phyloP scores from a whole-genome alignment of 2,113 vertebrate genomes.

The Myodes glareolus region DNA sequence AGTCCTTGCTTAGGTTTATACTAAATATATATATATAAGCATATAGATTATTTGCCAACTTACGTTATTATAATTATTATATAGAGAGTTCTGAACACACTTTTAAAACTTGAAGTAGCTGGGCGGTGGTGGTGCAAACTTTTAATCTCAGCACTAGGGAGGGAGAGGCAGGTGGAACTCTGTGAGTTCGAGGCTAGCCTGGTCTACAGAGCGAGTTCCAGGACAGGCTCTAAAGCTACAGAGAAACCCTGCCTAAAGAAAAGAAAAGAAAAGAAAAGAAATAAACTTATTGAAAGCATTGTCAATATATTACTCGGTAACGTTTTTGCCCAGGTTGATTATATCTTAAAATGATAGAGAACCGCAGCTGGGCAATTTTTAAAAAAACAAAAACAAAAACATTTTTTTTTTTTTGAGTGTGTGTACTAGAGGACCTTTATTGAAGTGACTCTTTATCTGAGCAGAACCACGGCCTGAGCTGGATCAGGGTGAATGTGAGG shows the following conservation, averaged over 20 bases:
- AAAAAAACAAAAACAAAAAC: background rate
- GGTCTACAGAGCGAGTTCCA: no score
- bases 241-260: background rate
- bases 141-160: background rate
- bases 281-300: background rate
- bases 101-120: background rate
- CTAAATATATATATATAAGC: background rate
- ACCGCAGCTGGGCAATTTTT: background rate
- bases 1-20: background rate
- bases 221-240: background rate
- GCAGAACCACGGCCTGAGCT: background rate
- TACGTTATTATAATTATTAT: background rate
- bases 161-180: background rate
- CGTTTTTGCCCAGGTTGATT: background rate
- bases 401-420: background rate
- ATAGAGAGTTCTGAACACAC: no score
- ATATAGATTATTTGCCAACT: background rate
- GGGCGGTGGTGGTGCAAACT: background rate
- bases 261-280: background rate
- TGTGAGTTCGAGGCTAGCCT: no score
- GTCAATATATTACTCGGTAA: background rate
- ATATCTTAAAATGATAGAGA: conserved; percentile 32
- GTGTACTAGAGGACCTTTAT: background rate
- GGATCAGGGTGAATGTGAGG: background rate
- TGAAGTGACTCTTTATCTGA: background rate